These are phyloP conservation scores for Sterrhoptilus dennistouni DNA, from an alignment of 2,113 vertebrate species.

Conservation along the genomic window DNA sequence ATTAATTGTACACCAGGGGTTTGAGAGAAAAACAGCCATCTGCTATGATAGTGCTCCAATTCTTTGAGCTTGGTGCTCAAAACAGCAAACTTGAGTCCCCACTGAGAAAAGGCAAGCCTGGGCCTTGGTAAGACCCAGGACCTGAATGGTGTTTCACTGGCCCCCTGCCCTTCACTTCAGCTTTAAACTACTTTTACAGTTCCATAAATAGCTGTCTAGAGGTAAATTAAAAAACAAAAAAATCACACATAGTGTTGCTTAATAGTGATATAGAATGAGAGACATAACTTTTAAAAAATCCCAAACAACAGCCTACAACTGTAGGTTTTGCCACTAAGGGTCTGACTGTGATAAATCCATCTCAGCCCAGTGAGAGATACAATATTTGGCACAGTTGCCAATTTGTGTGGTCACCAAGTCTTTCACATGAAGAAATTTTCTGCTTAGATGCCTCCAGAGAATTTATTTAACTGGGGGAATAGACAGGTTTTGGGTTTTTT, in stretches of 20 bases:
- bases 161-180: not conserved
- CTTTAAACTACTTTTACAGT: not conserved
- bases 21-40: not conserved
- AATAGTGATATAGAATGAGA: not conserved
- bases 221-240: rapidly evolving
- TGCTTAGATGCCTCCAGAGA: not conserved
- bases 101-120: not conserved
- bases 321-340: not conserved
- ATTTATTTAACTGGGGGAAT: not conserved
- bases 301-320: not conserved
- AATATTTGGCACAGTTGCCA: not conserved
- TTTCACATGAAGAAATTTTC: not conserved
- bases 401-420: not conserved
- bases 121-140: not conserved
- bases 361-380: not conserved
- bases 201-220: not conserved
- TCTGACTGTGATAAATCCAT: not conserved
- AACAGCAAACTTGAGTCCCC: not conserved
- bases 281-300: not conserved
- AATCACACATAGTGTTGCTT: not conserved
- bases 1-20: not conserved
- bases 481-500: not conserved
- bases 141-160: not conserved
- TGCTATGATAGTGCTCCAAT: not conserved
- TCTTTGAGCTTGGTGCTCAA: not conserved